Evolutionary conservation across 2,113 vertebrate genomes (phyloP).

Genomic region (Thinocorus orbignyianus): DNA sequence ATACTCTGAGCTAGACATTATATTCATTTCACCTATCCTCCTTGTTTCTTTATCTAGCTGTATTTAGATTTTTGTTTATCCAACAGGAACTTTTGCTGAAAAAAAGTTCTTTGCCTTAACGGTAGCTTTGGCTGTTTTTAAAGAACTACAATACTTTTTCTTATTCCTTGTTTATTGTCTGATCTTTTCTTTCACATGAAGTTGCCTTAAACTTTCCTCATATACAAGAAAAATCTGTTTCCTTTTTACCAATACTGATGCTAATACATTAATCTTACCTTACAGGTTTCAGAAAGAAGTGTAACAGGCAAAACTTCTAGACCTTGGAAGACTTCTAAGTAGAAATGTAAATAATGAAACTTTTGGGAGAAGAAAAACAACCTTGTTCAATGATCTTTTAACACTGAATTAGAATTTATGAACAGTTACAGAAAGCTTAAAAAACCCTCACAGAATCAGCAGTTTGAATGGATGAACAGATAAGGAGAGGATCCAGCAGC

Average conservation of each 20-base stretch:
- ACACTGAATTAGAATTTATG: neutral
- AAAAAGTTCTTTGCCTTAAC: neutral
- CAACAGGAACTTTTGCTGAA: neutral
- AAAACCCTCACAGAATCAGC: neutral
- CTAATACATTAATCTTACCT: neutral
- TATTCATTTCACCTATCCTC: neutral
- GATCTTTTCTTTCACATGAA: neutral
- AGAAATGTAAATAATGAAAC: neutral
- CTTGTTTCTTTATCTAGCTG: neutral
- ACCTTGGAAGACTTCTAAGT: neutral
- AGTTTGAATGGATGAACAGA: neutral
- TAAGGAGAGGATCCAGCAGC: neutral
- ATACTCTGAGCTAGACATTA: neutral
- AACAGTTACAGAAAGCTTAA: neutral
- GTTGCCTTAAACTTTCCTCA: neutral
- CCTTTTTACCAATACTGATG: neutral
- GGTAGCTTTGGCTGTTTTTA: neutral
- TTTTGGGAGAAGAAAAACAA: neutral
- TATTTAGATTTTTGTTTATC: neutral
- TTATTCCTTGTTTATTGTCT: neutral
- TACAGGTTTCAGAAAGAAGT: neutral
- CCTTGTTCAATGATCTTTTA: neutral
- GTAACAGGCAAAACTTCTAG: neutral
- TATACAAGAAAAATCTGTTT: neutral
- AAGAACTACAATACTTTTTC: neutral